Evolutionary conservation across 2,797 vertebrate species (phyloP).

Genomic region (Malacoraja senta): DNA sequence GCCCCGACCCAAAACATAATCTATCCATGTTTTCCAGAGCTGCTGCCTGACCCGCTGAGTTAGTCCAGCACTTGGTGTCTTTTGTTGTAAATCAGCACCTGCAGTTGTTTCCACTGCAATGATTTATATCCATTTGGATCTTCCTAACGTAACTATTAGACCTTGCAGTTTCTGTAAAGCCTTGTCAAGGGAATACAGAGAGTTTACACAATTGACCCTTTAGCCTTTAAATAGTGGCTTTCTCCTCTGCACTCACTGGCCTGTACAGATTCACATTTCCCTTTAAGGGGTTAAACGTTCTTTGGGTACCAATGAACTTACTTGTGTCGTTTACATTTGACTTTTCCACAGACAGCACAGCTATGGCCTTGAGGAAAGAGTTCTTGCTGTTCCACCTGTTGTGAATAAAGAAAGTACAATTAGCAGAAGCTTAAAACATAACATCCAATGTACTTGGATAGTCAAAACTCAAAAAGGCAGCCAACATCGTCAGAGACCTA

Average conservation of each 20-base stretch:
- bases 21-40: too few relatives aligned
- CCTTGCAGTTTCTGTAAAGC: not conserved
- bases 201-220: not conserved
- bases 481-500: too few relatives aligned
- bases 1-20: too few relatives aligned
- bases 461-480: too few relatives aligned
- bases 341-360: slow-evolving; percentile 87
- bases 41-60: too few relatives aligned
- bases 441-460: not conserved
- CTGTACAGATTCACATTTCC: not conserved
- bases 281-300: not conserved
- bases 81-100: too few relatives aligned
- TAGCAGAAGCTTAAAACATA: not conserved
- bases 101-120: too few relatives aligned
- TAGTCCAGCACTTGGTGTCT: too few relatives aligned
- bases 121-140: not conserved
- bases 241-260: not conserved
- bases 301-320: slow-evolving; percentile 48
- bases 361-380: slow-evolving; percentile 79
- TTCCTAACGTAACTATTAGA: not conserved
- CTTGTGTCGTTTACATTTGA: slow-evolving; percentile 85
- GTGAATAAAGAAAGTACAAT: slow-evolving; percentile 44
- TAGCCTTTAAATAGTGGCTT: not conserved
- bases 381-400: slow-evolving; percentile 73
- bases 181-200: not conserved